Evolutionary conservation across 2,113 vertebrate species (phyloP).

Genomic region (Amphiprion ocellaris): DNA sequence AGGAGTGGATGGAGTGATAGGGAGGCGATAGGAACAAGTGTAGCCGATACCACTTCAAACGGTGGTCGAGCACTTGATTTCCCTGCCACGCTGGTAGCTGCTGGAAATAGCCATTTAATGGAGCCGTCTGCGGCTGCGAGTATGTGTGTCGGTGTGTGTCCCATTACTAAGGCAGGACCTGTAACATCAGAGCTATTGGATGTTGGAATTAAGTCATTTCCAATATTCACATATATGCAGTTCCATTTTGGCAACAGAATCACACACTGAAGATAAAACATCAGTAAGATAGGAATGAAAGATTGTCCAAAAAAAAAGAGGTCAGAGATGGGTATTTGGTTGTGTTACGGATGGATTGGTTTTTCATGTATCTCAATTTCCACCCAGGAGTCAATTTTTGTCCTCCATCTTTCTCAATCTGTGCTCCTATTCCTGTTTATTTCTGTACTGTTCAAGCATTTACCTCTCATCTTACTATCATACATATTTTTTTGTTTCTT

Average conservation of each 20-base stretch:
- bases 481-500: conserved; percentile 10
- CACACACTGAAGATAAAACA: conserved; percentile 16
- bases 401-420: conserved; percentile 25
- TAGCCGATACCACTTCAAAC: conserved; percentile 71
- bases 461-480: neutral
- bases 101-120: conserved; percentile 56
- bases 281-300: conserved; percentile 10
- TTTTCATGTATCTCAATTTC: conserved; percentile 44
- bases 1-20: conserved; percentile 58
- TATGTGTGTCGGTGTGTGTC: conserved; percentile 4
- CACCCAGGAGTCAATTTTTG: conserved; percentile 33
- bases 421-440: conserved; percentile 8
- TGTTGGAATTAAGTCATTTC: conserved; percentile 48
- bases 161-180: conserved; percentile 22
- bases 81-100: conserved; percentile 5
- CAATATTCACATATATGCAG: conserved; percentile 8
- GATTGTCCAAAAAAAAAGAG: neutral
- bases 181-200: conserved; percentile 35
- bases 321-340: conserved; percentile 17
- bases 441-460: conserved; percentile 12
- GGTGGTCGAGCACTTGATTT: conserved; percentile 53
- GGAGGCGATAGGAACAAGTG: conserved; percentile 53
- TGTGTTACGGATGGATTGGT: conserved; percentile 33
- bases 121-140: neutral
- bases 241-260: conserved; percentile 30